Conservation (phyloP, 2,888 invertebrate species). For the Encarsia formosa region DNA sequence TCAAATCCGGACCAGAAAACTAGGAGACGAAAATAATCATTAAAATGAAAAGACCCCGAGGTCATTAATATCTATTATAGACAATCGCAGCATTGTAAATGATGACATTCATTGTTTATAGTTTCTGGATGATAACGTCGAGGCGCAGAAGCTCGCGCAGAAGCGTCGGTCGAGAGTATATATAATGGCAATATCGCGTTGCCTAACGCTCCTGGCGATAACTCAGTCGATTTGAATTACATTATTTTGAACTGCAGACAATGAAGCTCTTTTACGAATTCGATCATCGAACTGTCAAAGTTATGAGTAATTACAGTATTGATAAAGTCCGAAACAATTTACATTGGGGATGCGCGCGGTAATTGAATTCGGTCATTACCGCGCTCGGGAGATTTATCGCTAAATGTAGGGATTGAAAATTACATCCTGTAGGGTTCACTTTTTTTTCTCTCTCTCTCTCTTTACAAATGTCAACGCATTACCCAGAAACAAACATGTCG, state of each 20-base stretch:
- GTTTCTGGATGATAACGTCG: conserved; percentile 14
- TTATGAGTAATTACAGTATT: conserved; percentile 18
- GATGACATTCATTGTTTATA: conserved; percentile 11
- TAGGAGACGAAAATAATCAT: no score
- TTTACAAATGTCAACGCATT: no score
- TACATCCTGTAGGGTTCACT: no score
- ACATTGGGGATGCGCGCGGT: conserved; percentile 9
- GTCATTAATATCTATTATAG: neutral
- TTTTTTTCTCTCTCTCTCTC: no score
- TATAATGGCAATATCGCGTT: conserved; percentile 14
- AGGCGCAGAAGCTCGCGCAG: no score
- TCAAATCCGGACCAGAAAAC: no score
- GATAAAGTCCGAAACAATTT: conserved; percentile 1
- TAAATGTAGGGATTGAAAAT: no score
- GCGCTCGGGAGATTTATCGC: no score
- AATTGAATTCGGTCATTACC: no score
- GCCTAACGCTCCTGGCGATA: neutral
- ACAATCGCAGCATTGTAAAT: conserved; percentile 11
- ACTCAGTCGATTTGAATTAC: conserved; percentile 7
- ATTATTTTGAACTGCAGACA: conserved; percentile 14
- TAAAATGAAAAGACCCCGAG: neutral
- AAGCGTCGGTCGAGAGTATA: neutral
- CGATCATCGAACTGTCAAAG: conserved; percentile 13
- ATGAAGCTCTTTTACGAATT: conserved; percentile 11
- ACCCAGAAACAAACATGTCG: no score